Conservation (phyloP, 2,888 invertebrate species). For the Deilephila elpenor region DNA sequence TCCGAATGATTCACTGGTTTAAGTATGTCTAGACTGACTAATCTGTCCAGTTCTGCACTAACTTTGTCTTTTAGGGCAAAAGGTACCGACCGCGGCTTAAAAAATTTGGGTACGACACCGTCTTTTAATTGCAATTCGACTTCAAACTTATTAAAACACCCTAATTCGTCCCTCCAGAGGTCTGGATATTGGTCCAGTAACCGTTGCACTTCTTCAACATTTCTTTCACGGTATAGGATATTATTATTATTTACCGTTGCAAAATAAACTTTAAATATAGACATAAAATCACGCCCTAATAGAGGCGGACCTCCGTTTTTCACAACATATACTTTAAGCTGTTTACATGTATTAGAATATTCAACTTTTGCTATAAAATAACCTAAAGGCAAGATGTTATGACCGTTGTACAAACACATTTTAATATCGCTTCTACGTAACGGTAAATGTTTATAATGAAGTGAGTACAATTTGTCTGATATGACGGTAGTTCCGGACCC, state of each 20-base stretch:
- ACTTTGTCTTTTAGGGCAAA: slow-evolving; percentile 36
- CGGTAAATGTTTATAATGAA: accelerated
- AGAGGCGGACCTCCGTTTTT: slow-evolving; percentile 28
- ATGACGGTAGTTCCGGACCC: background rate
- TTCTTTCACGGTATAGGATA: too few relatives aligned
- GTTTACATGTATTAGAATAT: slow-evolving; percentile 15
- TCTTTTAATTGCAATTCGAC: slow-evolving; percentile 35
- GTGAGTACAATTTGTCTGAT: background rate
- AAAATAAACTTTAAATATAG: background rate
- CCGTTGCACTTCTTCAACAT: background rate
- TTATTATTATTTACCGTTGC: background rate
- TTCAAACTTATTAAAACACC: slow-evolving; percentile 34
- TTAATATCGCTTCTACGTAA: background rate
- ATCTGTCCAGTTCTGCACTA: slow-evolving; percentile 32
- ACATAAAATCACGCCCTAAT: slow-evolving; percentile 30
- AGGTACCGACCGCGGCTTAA: slow-evolving; percentile 36
- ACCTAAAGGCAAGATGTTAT: slow-evolving; percentile 22
- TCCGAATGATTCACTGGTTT: slow-evolving; percentile 36
- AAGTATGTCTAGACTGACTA: slow-evolving; percentile 41
- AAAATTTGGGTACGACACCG: slow-evolving; percentile 34
- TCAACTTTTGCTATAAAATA: slow-evolving; percentile 20
- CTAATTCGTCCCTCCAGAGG: slow-evolving; percentile 28
- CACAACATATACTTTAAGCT: slow-evolving; percentile 21
- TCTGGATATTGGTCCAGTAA: background rate
- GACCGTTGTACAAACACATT: slow-evolving; percentile 31